Evolutionary conservation across 2,797 vertebrate species (phyloP), one percentile per base, ranked within the genome.

Genomic region (Propithecus deckenii): DNA sequence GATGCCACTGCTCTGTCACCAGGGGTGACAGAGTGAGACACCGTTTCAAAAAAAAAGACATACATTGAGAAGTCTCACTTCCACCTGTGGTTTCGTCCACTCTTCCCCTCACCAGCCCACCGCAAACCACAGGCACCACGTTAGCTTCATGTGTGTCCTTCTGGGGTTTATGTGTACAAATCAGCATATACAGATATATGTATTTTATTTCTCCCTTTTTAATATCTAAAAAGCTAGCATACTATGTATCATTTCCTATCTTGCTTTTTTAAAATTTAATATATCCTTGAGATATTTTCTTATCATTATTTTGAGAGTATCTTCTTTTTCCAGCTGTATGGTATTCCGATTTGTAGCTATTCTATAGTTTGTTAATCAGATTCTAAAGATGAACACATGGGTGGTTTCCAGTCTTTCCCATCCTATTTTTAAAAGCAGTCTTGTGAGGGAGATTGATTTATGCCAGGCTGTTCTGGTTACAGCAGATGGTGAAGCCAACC

Each of bases 351-450:
- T 28, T 23, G 30, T 57, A 15, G 20, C 48, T 55, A 1, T 5
- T 18, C 5, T 1, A 12, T 13, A 30, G 14, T 72, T 55, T 52
- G 25, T 41, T 79, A 76, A 18, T 79, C 25, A 71, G 72, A 84
- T 8, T 28, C 38, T 65, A 78, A 90, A 81, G 41, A 43, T 22
- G n/a, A 86, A 50, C 18, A 38, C 5, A 1, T 57, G 32, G 28
- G 1, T 92, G 35, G 20, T 46, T 86, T 32, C 48, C 35, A n/a
- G 13, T 57, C 55, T 67, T 86, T 52, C 8, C 14, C 6, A 23
- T 28, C 38, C 78, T 20, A 46, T 80, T 94, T 80, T 74, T 43
- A 72, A 72, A 43, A 14, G 35, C 69, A 63, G 38, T 57, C 67
- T 38, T 72, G 1, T 20, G 48, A 57, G 52, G 59, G 28, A 61